Conservation (phyloP, 2,113 vertebrate genomes). For the Porphyrio hochstetteri region DNA sequence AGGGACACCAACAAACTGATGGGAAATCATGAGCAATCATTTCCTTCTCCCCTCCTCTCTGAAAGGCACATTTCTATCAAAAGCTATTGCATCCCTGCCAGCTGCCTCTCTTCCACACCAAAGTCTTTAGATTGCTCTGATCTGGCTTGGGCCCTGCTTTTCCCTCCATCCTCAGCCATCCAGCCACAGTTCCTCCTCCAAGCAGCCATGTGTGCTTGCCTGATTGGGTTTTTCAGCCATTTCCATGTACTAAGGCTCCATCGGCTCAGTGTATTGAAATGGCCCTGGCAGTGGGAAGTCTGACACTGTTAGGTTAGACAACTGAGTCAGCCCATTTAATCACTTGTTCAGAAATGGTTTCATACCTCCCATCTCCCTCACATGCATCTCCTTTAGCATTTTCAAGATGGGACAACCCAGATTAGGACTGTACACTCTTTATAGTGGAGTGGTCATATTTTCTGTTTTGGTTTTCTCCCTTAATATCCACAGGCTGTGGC, state of each 20-base stretch:
- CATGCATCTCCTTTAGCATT: background rate
- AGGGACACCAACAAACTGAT: background rate
- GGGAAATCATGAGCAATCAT: background rate
- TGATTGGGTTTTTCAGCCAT: background rate
- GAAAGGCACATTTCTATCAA: fast-evolving
- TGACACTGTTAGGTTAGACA: background rate
- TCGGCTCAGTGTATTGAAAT: background rate
- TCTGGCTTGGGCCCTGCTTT: background rate
- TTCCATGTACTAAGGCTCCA: background rate
- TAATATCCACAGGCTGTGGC: background rate
- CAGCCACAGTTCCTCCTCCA: background rate
- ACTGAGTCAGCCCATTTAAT: background rate
- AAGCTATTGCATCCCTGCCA: fast-evolving
- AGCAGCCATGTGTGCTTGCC: background rate
- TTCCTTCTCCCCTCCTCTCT: background rate
- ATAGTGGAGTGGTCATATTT: background rate
- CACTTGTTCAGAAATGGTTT: background rate
- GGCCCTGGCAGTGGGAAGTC: background rate
- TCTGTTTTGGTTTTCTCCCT: background rate
- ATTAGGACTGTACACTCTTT: background rate
- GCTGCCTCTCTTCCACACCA: background rate
- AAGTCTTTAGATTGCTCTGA: background rate
- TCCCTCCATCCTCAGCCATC: background rate
- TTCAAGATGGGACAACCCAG: background rate
- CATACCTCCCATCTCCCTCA: background rate